Conservation (phyloP, 2,888 invertebrate species). For the Gibbula magus region DNA sequence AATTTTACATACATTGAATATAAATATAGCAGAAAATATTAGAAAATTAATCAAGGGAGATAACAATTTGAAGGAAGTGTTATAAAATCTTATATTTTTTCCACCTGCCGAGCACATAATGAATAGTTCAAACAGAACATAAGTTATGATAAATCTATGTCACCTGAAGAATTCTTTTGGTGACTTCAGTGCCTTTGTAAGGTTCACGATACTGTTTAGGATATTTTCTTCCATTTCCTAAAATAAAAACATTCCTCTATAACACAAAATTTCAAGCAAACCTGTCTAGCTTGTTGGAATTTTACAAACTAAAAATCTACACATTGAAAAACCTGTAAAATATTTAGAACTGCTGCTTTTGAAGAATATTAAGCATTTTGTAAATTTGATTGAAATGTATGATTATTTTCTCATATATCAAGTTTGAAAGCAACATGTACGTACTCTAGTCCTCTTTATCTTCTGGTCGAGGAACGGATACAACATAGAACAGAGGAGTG, state of each 20-base stretch:
- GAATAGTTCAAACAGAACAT: conserved; percentile 79
- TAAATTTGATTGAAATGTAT: no score
- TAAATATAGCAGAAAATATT: no score
- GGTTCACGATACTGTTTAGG: conserved; percentile 84
- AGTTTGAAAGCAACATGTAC: neutral
- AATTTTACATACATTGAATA: no score
- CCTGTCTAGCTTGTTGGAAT: no score
- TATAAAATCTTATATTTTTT: no score
- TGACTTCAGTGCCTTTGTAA: conserved; percentile 82
- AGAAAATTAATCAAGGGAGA: no score
- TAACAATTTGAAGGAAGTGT: no score
- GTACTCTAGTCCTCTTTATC: conserved; percentile 48
- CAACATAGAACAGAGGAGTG: conserved; percentile 60
- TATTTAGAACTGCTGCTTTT: no score
- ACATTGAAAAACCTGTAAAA: no score
- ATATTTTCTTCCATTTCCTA: conserved; percentile 75
- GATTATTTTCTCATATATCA: neutral
- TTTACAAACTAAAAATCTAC: no score
- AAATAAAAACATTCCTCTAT: neutral
- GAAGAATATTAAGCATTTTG: no score
- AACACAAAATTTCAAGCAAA: neutral
- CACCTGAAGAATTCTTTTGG: conserved; percentile 83
- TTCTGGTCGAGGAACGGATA: conserved; percentile 66
- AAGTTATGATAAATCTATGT: conserved; percentile 26
- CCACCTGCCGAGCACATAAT: no score